A percentile compares a stretch with the other conserved stretches of the same genome.
Evolutionary conservation across 2,797 vertebrate genomes (phyloP).

Genomic region (Sebastolobus altivelis): DNA sequence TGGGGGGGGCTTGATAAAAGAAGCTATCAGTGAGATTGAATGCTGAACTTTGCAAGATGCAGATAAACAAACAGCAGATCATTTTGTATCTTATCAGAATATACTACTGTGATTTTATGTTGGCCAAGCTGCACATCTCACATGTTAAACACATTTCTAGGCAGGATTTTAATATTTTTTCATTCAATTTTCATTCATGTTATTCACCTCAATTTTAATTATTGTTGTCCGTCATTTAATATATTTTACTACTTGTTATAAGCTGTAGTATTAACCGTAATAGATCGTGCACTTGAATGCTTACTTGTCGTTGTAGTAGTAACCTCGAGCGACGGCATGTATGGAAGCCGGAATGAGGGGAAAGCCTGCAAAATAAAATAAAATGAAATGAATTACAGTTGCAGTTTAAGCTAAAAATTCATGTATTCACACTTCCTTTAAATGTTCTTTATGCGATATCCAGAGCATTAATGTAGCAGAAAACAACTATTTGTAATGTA

Average conservation of each 20-base stretch:
- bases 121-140: not conserved
- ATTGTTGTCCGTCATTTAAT: not conserved
- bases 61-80: not conserved
- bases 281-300: conserved; percentile 41
- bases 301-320: conserved; percentile 99
- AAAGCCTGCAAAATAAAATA: conserved; percentile 86
- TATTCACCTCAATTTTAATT: too few relatives aligned
- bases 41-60: not conserved
- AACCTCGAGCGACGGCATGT: conserved; percentile 92
- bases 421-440: not conserved
- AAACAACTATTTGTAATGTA: too few relatives aligned
- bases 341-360: conserved; percentile 94
- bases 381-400: not conserved
- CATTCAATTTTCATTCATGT: not conserved
- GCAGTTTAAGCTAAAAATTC: not conserved
- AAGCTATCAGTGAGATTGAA: not conserved
- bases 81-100: not conserved
- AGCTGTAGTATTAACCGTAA: not conserved
- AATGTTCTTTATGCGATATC: too few relatives aligned
- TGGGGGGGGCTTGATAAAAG: not conserved
- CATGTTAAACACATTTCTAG: not conserved
- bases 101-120: not conserved
- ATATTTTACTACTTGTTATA: too few relatives aligned
- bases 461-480: too few relatives aligned
- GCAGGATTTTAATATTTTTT: not conserved